Conservation (phyloP, 2,797 vertebrate species). For the Falco berigora region DNA sequence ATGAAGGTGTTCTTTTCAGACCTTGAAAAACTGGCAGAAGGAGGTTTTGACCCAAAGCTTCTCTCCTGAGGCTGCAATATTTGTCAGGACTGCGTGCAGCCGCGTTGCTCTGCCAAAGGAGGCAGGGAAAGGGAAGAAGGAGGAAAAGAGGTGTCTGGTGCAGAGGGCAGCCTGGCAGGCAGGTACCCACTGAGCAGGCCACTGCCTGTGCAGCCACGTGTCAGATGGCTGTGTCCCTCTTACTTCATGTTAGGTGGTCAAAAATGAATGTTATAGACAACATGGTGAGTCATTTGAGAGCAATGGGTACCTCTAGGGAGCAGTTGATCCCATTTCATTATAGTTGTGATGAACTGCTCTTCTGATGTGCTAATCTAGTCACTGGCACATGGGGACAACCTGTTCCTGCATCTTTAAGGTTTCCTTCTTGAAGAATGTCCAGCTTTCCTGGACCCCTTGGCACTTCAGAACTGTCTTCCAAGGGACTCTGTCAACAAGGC, state of each 20-base stretch:
- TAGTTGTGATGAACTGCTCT: background rate
- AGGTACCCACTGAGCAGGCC: background rate
- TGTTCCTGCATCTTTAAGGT: too few species aligned
- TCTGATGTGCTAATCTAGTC: background rate
- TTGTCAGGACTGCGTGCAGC: background rate
- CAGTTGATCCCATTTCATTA: background rate
- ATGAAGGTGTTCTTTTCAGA: background rate
- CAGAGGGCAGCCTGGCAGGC: background rate
- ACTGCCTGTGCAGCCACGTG: background rate
- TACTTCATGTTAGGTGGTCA: background rate
- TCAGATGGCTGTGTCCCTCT: background rate
- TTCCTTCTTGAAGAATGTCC: too few species aligned
- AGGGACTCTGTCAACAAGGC: too few species aligned
- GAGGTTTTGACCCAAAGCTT: background rate
- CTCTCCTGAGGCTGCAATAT: background rate
- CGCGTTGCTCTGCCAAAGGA: background rate
- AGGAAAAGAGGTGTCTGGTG: background rate
- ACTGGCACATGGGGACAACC: too few species aligned
- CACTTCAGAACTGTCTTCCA: too few species aligned
- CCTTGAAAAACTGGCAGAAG: background rate
- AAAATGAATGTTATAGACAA: background rate
- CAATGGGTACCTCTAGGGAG: background rate
- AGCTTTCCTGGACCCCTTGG: too few species aligned
- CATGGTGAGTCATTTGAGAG: background rate
- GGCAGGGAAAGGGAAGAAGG: background rate